Evolutionary conservation across 2,113 vertebrate genomes (phyloP).

Genomic region (Tonatia bakeri): DNA sequence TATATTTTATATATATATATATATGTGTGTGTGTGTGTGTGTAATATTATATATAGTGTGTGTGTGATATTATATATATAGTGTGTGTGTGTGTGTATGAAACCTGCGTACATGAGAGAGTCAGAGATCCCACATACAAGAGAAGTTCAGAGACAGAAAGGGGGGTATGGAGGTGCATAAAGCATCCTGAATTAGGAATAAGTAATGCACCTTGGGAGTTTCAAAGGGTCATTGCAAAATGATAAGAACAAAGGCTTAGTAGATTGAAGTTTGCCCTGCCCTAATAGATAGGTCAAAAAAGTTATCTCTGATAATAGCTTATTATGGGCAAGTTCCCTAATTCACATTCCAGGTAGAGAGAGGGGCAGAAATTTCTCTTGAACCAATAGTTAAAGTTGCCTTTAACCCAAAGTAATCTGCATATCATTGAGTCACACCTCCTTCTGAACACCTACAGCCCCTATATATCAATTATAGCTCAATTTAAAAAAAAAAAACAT

Average conservation of each 20-base stretch:
- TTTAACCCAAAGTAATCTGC: neutral
- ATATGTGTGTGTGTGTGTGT: no score
- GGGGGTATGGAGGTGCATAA: neutral
- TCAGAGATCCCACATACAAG: neutral
- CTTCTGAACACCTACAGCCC: neutral
- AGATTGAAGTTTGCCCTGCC: neutral
- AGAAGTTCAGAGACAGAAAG: neutral
- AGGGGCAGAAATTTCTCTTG: neutral
- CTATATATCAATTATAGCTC: neutral
- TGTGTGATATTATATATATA: no score
- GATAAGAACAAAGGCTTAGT: neutral
- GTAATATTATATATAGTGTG: no score
- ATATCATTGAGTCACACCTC: neutral
- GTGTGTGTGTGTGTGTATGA: neutral
- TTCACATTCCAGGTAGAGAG: no score
- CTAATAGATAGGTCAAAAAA: neutral
- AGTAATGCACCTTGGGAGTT: neutral
- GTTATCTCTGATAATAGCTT: neutral
- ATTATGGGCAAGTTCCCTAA: neutral
- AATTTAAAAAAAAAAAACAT: neutral
- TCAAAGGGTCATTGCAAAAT: neutral
- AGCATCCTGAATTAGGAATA: neutral
- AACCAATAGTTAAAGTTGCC: neutral
- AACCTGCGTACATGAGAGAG: neutral
- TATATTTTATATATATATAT: no score